These are phyloP conservation scores for Leucoma salicis DNA, from an alignment of 2,888 invertebrate genomes.

Conservation along the genomic window DNA sequence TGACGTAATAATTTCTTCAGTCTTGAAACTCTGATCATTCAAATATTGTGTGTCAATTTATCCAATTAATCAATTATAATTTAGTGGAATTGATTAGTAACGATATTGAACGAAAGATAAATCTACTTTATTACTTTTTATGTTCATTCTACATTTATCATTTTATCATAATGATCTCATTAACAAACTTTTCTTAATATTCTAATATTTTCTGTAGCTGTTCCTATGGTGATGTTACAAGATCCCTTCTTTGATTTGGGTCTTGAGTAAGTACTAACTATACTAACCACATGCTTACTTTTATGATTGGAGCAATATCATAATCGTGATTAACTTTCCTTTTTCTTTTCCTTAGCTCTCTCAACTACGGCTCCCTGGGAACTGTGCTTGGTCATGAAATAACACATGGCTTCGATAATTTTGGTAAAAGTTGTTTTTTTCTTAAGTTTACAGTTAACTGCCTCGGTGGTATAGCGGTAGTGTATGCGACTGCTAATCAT, in stretches of 20 bases:
- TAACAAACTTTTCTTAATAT: conserved; percentile 6
- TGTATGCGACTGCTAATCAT: too few species aligned
- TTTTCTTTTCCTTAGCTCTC: conserved; percentile 79
- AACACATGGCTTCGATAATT: conserved; percentile 82
- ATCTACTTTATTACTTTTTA: neutral
- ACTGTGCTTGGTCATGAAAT: conserved; percentile 89
- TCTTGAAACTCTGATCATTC: too few species aligned
- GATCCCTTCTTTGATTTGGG: conserved; percentile 93
- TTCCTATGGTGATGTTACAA: conserved; percentile 92
- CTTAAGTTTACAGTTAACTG: neutral
- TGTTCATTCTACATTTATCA: too few species aligned
- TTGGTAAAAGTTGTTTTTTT: conserved; percentile 53
- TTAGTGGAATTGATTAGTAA: too few species aligned
- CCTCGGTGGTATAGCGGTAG: too few species aligned
- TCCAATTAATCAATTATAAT: too few species aligned
- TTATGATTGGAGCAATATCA: conserved; percentile 4
- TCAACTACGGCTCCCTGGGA: conserved; percentile 92
- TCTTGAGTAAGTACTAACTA: conserved; percentile 86
- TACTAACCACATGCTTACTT: conserved; percentile 4
- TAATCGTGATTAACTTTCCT: neutral
- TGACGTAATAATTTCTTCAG: too few species aligned
- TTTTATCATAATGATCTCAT: neutral
- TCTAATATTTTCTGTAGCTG: conserved; percentile 76
- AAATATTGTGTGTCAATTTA: too few species aligned
- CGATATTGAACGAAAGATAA: too few species aligned